Evolutionary conservation across 2,888 invertebrate genomes (phyloP), one percentile per base, ranked within the genome.

Genomic region (Oxyteleia sp.): DNA sequence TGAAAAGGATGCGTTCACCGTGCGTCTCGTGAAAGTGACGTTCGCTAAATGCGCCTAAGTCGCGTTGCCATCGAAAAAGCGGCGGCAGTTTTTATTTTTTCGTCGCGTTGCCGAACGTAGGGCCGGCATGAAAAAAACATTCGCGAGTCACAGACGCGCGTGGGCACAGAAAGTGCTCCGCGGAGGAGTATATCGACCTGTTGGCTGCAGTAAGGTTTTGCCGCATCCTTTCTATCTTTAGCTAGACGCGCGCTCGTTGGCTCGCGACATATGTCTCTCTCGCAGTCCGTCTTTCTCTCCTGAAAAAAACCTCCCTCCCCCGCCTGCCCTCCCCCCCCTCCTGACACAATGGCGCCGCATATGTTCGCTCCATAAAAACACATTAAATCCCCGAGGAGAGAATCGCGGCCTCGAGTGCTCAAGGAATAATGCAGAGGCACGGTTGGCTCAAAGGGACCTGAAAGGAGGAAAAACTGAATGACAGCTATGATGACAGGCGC

Each of bases 151-250:
- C n/a, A n/a, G n/a, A n/a, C n/a, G n/a, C n/a, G n/a, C n/a, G n/a
- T n/a, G n/a, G n/a, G n/a, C n/a, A n/a, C n/a, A n/a, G n/a, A n/a
- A n/a, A n/a, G n/a, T n/a, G n/a, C n/a, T n/a, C n/a, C n/a, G n/a
- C n/a, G n/a, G n/a, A n/a, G n/a, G n/a, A n/a, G n/a, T n/a, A n/a
- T n/a, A n/a, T n/a, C n/a, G n/a, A n/a, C n/a, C n/a, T n/a, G n/a
- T n/a, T n/a, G n/a, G 89, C 88, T 87, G 88, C 88, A 88, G 86
- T 86, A 89, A 78, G 59, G 85, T 86, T 84, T 80, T 80, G 88
- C 88, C 88, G 87, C 88, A 86, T 85, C 78, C 79, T 81, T 88
- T 89, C 90, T 91, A 90, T 91, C 91, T 91, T 91, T 90, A 90
- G 90, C 87, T 76, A 84, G 80, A 64, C 82, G 41, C 29, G 32